These are phyloP conservation scores for Neodon shergylaensis DNA, from an alignment of 2,113 vertebrate genomes.

Conservation along the genomic window DNA sequence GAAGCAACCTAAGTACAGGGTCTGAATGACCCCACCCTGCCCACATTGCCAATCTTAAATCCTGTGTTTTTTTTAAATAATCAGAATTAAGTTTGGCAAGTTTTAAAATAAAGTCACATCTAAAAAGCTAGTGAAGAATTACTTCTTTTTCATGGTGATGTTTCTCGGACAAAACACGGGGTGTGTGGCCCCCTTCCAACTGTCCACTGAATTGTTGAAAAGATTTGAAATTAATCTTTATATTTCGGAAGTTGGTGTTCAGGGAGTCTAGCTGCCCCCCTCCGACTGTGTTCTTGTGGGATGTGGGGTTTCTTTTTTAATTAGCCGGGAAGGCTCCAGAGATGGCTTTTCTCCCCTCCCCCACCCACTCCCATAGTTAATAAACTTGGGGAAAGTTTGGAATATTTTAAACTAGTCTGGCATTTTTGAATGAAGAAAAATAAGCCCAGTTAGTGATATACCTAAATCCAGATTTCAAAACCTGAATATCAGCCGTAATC, in stretches of 20 bases:
- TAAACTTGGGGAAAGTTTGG: slow-evolving; percentile 84
- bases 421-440: slow-evolving; percentile 79
- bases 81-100: slow-evolving; percentile 65
- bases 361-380: slow-evolving; percentile 63
- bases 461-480: slow-evolving; percentile 66
- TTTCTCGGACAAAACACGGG: slow-evolving; percentile 57
- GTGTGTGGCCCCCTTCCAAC: background rate
- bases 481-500: slow-evolving; percentile 62
- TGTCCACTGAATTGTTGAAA: slow-evolving; percentile 56
- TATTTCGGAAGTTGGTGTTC: slow-evolving; percentile 68
- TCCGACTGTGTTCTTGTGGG: slow-evolving; percentile 58
- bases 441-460: slow-evolving; percentile 55
- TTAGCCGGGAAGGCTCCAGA: slow-evolving; percentile 60
- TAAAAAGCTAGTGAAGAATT: slow-evolving; percentile 65
- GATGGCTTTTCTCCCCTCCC: slow-evolving; percentile 21
- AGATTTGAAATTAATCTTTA: slow-evolving; percentile 78
- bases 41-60: slow-evolving; percentile 54
- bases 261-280: slow-evolving; percentile 57
- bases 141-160: slow-evolving; percentile 47
- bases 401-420: slow-evolving; percentile 82
- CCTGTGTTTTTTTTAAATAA: slow-evolving; percentile 52
- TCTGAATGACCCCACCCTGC: slow-evolving; percentile 20
- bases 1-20: slow-evolving; percentile 17
- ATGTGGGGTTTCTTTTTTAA: slow-evolving; percentile 77
- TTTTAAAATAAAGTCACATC: slow-evolving; percentile 67